Percentiles rank a stretch among this genome's conserved stretches.
Evolutionary conservation across 2,888 invertebrate species (phyloP).

Genomic region (Globia sparganii): DNA sequence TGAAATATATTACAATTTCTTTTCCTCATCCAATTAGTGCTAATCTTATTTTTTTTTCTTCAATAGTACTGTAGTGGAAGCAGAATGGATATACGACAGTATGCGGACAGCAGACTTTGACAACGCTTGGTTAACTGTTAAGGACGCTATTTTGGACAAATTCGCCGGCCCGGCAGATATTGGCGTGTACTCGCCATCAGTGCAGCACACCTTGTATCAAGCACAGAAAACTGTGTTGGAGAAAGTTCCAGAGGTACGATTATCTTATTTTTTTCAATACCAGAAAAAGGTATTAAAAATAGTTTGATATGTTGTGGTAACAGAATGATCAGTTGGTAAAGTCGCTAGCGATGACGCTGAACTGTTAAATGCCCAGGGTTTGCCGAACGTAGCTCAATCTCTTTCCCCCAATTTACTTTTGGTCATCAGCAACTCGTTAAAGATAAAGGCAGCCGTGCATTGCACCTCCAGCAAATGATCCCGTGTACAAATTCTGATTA

Average conservation of each 20-base stretch:
- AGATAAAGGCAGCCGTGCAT: background rate
- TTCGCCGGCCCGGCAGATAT: constrained; percentile 94
- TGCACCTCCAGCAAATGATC: background rate
- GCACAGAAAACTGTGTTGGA: constrained; percentile 93
- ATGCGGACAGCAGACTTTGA: constrained; percentile 92
- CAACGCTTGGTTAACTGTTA: constrained; percentile 92
- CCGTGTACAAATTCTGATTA: background rate
- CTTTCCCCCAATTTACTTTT: background rate
- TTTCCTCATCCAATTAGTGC: background rate
- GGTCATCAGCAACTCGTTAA: background rate
- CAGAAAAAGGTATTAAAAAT: background rate
- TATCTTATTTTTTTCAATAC: background rate
- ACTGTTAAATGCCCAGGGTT: background rate
- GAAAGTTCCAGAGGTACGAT: constrained; percentile 92
- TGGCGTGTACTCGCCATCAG: constrained; percentile 94
- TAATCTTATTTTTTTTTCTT: constrained; percentile 34
- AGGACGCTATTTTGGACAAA: constrained; percentile 93
- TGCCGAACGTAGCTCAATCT: background rate
- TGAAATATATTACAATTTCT: background rate
- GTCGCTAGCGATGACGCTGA: background rate
- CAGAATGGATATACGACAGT: constrained; percentile 93
- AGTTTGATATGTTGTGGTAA: background rate
- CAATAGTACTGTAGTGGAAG: constrained; percentile 93
- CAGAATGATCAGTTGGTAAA: background rate
- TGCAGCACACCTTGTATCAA: constrained; percentile 94